Evolutionary conservation across 2,888 invertebrate species (phyloP).

Genomic region (Nesidiocoris tenuis): DNA sequence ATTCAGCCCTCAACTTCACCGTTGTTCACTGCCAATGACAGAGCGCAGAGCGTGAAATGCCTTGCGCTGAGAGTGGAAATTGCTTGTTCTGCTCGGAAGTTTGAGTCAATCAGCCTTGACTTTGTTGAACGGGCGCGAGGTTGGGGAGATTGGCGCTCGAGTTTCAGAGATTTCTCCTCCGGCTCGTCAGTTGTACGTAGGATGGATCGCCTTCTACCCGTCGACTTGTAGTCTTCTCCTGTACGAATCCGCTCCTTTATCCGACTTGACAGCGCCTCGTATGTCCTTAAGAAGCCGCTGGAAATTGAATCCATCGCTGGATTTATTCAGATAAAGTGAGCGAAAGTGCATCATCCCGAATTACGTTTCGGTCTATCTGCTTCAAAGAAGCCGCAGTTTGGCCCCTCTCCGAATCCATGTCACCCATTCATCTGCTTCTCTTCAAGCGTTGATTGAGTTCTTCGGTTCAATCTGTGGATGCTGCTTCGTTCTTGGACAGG

Average conservation of each 20-base stretch:
- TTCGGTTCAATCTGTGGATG: no score
- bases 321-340: background rate
- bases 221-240: background rate
- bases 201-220: background rate
- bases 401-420: background rate
- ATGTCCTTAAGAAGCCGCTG: background rate
- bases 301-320: background rate
- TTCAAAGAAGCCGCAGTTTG: background rate
- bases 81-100: background rate
- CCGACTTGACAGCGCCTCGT: background rate
- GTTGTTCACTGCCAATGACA: background rate
- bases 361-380: no score
- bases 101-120: constrained; percentile 12
- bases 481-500: no score
- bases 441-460: no score
- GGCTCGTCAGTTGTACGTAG: background rate
- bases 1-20: background rate
- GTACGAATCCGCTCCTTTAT: background rate
- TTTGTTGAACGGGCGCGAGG: constrained; percentile 14
- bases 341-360: background rate
- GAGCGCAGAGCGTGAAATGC: background rate
- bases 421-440: no score
- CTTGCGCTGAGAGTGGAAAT: background rate
- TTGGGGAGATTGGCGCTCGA: background rate
- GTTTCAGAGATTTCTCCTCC: background rate